phyloP scores from a whole-genome alignment of 2,113 vertebrate genomes.

The Pogonocichla stellata region DNA sequence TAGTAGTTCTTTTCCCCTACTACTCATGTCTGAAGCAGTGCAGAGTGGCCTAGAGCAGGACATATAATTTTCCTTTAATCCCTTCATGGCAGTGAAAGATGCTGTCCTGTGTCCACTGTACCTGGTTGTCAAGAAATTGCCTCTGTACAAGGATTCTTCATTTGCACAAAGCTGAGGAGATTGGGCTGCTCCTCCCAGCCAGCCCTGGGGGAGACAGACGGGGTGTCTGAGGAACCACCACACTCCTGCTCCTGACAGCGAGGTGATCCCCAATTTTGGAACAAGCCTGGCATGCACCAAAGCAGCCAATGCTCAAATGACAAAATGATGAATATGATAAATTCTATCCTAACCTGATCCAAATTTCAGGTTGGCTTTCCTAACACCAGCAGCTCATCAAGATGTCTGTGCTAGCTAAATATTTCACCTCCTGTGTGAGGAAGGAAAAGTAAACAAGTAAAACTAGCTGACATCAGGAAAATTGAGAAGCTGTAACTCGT shows the following conservation, averaged over 20 bases:
- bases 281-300: background rate
- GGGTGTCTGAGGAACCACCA: background rate
- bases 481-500: conserved; percentile 32
- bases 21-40: background rate
- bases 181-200: background rate
- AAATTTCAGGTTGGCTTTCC: background rate
- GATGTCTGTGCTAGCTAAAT: conserved; percentile 6
- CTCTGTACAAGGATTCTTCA: background rate
- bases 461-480: conserved; percentile 64
- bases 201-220: fast-evolving
- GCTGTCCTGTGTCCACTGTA: background rate
- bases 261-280: fast-evolving
- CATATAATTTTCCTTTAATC: background rate
- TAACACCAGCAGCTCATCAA: conserved; percentile 18
- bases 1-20: background rate
- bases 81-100: background rate
- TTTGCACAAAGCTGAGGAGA: background rate
- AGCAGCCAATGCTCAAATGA: background rate
- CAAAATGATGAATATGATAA: fast-evolving
- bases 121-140: background rate
- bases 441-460: conserved; percentile 11
- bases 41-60: background rate
- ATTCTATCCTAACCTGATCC: background rate
- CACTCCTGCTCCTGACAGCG: background rate
- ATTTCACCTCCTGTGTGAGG: background rate